Evolutionary conservation across 1,140 invertebrate species (phyloP).

Genomic region (Heliconius congener): DNA sequence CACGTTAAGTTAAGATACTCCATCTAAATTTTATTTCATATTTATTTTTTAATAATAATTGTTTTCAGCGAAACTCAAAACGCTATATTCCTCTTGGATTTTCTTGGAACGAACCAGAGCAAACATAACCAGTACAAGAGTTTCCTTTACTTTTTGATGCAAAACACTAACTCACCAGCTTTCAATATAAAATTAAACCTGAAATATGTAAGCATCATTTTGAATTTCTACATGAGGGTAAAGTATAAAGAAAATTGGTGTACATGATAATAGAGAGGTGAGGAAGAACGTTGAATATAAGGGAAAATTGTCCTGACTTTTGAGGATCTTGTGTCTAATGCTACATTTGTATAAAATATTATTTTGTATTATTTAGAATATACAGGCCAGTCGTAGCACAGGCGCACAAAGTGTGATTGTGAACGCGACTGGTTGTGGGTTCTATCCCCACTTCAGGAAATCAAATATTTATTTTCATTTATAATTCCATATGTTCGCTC

Average conservation of each 20-base stretch:
- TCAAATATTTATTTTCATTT: too few species aligned
- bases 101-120: constrained; percentile 37
- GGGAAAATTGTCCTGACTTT: background rate
- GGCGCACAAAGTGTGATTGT: too few species aligned
- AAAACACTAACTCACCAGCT: constrained; percentile 31
- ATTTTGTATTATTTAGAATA: too few species aligned
- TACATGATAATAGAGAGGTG: background rate
- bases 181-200: constrained; percentile 41
- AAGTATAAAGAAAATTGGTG: background rate
- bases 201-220: constrained; percentile 49
- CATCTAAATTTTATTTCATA: too few species aligned
- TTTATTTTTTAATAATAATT: too few species aligned
- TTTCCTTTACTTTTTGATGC: constrained; percentile 45
- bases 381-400: too few species aligned
- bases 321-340: background rate
- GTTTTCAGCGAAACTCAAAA: constrained; percentile 51
- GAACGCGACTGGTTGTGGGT: too few species aligned
- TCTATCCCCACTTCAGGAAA: too few species aligned
- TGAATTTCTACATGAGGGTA: background rate
- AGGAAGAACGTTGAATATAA: background rate
- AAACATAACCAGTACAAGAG: constrained; percentile 49
- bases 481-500: too few species aligned
- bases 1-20: too few species aligned
- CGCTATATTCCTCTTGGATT: constrained; percentile 40
- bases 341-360: too few species aligned